A percentile compares a stretch with the other conserved stretches of the same genome.
These are phyloP conservation scores for Myripristis murdjan DNA, from an alignment of 2,797 vertebrate genomes.

Conservation along the genomic window DNA sequence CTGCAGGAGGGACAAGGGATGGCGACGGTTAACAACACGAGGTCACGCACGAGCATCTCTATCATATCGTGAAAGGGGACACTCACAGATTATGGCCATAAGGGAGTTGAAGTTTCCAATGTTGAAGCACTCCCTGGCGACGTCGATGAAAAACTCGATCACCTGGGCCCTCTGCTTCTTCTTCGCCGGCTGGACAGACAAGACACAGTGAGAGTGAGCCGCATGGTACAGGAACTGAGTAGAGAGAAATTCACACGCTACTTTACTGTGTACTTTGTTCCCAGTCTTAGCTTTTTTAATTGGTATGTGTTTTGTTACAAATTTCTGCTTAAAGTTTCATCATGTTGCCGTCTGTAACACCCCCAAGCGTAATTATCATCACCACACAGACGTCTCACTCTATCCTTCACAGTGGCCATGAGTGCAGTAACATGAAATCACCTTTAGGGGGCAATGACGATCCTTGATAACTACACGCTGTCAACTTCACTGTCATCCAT, in stretches of 20 bases:
- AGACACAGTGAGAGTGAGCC: slow-evolving; percentile 6
- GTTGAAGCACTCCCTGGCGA: slow-evolving; percentile 96
- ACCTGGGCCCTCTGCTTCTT: slow-evolving; percentile 96
- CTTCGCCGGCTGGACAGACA: slow-evolving; percentile 90
- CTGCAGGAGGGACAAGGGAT: slow-evolving; percentile 67
- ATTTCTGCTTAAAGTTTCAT: neutral
- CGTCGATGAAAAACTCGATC: slow-evolving; percentile 96
- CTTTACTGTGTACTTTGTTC: neutral
- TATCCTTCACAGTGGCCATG: no score
- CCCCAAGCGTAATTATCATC: neutral
- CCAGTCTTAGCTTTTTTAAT: neutral
- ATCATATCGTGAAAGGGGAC: neutral
- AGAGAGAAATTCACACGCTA: no score
- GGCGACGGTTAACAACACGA: slow-evolving; percentile 6
- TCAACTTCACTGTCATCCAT: neutral
- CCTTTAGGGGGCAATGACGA: slow-evolving; percentile 56
- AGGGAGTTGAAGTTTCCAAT: slow-evolving; percentile 97
- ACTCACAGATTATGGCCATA: slow-evolving; percentile 98
- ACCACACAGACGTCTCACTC: neutral
- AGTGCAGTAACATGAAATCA: slow-evolving; percentile 1
- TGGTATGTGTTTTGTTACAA: neutral
- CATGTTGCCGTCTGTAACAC: neutral
- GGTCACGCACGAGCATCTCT: neutral
- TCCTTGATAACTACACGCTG: neutral
- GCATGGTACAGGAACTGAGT: neutral